Evolutionary conservation across 2,888 invertebrate genomes (phyloP), one percentile per base, ranked within the genome.

Genomic region (Tineola bisselliella): DNA sequence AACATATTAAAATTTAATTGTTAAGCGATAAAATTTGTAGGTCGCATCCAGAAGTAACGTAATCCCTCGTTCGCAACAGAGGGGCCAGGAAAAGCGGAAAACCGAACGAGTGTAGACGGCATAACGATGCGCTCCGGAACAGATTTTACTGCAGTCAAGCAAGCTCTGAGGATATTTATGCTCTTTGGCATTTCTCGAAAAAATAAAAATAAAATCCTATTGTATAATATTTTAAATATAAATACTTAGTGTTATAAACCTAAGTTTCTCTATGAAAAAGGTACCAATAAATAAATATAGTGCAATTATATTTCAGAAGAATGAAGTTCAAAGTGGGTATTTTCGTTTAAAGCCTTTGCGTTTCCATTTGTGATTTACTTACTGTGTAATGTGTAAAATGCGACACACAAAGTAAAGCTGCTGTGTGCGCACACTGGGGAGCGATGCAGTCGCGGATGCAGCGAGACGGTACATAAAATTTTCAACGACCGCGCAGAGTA

Each of bases 391-490:
- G 15, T 48, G 48, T n/a, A 10, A 10, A 48, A 48, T 17, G 48
- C 48, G 48, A 48, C 48, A 48, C 15, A 48, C 15, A 48, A 10
- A 48, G 15, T n/a, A 48, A 48, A 48, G 48, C 48, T 48, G 48
- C 6, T 10, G 48, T 38, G 15, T 48, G 15, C 48, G 15, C 48
- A 48, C 48, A 17, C 48, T 8, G 19, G 25, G n/a, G 18, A 56
- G 58, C 44, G 71, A 66, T 76, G 77, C 77, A 78, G 73, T 69
- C 71, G 74, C 73, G 76, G 74, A 76, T 79, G 81, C 79, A 77
- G 74, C 72, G 44, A 58, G 78, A 78, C 72, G 79, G 76, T 83
- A 81, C 80, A 84, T 84, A 79, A 84, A 83, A 84, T 80, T 82
- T 82, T 82, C 84, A 84, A 81, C 79, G 80, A 81, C 76, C 76